phyloP scores from a whole-genome alignment of 2,888 invertebrate genomes.

The Itoplectis maculator region DNA sequence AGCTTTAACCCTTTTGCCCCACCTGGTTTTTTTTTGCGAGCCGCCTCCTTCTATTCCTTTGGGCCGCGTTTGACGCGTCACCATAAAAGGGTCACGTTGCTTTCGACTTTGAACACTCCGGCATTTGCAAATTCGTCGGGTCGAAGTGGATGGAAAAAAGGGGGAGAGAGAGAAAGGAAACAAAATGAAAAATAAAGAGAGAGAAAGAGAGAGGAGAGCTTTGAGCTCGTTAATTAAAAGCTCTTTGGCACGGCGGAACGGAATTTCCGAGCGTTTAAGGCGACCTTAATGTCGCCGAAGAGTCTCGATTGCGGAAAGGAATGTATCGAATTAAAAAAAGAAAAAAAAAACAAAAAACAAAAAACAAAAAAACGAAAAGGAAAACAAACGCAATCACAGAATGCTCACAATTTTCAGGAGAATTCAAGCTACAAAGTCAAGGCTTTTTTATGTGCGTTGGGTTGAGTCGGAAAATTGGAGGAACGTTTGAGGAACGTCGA shows the following conservation, averaged over 20 bases:
- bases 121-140: conserved; percentile 39
- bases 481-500: no score
- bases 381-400: not conserved
- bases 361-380: no score
- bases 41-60: not conserved
- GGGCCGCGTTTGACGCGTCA: conserved; percentile 8
- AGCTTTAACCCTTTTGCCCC: not conserved
- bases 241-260: conserved; percentile 3
- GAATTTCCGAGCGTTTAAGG: not conserved
- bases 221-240: conserved; percentile 40
- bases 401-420: not conserved
- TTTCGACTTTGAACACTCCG: conserved; percentile 38
- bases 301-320: not conserved
- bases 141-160: conserved; percentile 1
- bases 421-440: not conserved
- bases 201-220: not conserved
- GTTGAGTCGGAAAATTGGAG: no score
- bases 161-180: not conserved
- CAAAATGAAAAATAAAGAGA: no score
- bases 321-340: not conserved
- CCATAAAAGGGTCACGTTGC: conserved; percentile 25
- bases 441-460: not conserved
- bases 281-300: not conserved
- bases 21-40: not conserved
- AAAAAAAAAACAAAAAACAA: no score